Conservation (phyloP, 64 coral and sea anemone species). For the Pocillopora damicornis region DNA sequence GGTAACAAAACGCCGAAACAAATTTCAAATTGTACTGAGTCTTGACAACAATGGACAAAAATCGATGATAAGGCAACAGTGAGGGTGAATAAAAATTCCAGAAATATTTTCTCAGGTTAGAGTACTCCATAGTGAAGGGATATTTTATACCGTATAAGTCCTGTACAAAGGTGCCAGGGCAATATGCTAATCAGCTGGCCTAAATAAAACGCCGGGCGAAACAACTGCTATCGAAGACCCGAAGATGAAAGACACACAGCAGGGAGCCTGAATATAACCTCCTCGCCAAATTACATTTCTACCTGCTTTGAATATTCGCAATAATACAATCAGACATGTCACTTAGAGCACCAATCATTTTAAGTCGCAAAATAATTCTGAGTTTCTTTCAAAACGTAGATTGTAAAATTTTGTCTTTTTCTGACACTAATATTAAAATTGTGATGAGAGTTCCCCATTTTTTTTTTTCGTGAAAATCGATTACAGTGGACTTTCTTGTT, state of each 20-base stretch:
- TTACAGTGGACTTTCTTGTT: background rate
- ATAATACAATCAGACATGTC: background rate
- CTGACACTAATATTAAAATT: too few relatives aligned
- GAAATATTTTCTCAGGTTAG: background rate
- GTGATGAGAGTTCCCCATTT: too few relatives aligned
- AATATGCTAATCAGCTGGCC: background rate
- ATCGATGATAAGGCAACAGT: too few relatives aligned
- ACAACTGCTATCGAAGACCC: background rate
- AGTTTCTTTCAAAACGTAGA: too few relatives aligned
- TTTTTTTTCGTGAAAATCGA: background rate
- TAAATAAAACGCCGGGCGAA: background rate
- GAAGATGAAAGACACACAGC: background rate
- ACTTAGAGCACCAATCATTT: background rate
- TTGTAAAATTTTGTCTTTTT: too few relatives aligned
- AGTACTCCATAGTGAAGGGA: background rate
- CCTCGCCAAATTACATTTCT: background rate
- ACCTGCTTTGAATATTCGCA: background rate
- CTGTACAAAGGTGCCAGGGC: background rate
- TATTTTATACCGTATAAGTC: background rate
- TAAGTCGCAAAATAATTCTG: background rate
- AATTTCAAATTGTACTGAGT: too few relatives aligned
- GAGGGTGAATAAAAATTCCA: too few relatives aligned
- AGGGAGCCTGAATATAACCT: background rate
- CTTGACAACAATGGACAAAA: too few relatives aligned
- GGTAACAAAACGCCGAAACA: too few relatives aligned